A percentile compares a stretch with the other conserved stretches of the same genome.
These are phyloP conservation scores for Caenorhabditis parvicauda DNA, from an alignment of 2,888 invertebrate genomes.

Conservation along the genomic window DNA sequence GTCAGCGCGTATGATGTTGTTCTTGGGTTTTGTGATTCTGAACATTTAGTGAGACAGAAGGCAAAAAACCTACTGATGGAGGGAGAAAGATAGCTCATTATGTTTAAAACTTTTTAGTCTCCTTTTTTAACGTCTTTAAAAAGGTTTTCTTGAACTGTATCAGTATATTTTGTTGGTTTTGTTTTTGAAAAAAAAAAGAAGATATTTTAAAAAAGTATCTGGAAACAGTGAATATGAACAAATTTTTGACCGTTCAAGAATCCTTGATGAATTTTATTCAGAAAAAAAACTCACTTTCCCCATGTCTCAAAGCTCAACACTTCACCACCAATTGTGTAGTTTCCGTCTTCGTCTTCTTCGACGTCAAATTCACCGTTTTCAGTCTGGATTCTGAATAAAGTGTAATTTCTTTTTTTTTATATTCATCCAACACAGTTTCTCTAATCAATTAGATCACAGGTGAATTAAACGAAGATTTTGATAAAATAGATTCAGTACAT, in stretches of 20 bases:
- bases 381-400: constrained; percentile 12
- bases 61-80: too few species aligned
- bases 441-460: too few species aligned
- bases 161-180: too few species aligned
- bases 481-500: too few species aligned
- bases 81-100: too few species aligned
- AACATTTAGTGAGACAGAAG: neutral
- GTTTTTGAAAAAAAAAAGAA: neutral
- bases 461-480: too few species aligned
- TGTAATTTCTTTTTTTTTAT: too few species aligned
- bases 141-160: too few species aligned
- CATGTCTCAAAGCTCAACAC: constrained; percentile 43
- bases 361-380: constrained; percentile 31
- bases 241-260: neutral
- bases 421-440: too few species aligned
- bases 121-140: too few species aligned
- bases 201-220: neutral
- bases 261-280: neutral
- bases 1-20: constrained; percentile 15
- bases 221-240: neutral
- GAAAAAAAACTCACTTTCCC: constrained; percentile 20
- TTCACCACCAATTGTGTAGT: constrained; percentile 32
- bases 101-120: too few species aligned
- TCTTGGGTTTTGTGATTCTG: constrained; percentile 22
- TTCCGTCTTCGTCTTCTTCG: constrained; percentile 36